A percentile compares a stretch with the other conserved stretches of the same genome.
These are phyloP conservation scores for Polyommatus icarus DNA, from an alignment of 2,888 invertebrate genomes.

Conservation along the genomic window DNA sequence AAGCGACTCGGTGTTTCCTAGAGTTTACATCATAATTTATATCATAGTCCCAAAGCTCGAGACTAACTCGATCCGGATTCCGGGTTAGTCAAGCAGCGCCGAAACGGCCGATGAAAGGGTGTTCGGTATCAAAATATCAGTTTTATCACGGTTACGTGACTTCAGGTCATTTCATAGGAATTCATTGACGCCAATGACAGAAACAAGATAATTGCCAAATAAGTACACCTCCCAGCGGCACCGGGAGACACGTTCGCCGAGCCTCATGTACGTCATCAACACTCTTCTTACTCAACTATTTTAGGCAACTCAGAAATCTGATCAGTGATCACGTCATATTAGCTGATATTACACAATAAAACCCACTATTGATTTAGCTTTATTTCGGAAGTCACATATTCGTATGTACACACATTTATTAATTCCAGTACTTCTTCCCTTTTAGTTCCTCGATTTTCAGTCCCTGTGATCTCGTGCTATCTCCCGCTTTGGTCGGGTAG, in stretches of 20 bases:
- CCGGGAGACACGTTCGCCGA: not conserved
- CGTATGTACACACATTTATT: too few species aligned
- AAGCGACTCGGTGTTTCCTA: not conserved
- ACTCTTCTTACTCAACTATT: not conserved
- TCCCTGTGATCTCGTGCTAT: too few species aligned
- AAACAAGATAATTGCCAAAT: slow-evolving; percentile 1
- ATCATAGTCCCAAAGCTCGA: not conserved
- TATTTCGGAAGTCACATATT: too few species aligned
- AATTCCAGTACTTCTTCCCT: too few species aligned
- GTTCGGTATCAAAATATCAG: slow-evolving; percentile 4
- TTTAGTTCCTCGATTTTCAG: too few species aligned
- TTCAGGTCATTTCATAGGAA: not conserved
- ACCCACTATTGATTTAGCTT: too few species aligned
- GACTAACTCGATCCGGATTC: not conserved
- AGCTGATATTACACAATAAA: too few species aligned
- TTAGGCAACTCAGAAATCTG: too few species aligned
- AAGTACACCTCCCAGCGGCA: not conserved
- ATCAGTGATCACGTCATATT: too few species aligned
- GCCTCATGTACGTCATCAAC: not conserved
- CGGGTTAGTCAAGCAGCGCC: not conserved
- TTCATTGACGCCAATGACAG: slow-evolving; percentile 2
- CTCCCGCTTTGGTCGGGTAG: too few species aligned
- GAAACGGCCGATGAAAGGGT: not conserved
- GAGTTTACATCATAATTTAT: not conserved
- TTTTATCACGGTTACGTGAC: slow-evolving; percentile 7